Evolutionary conservation across 2,797 vertebrate genomes (phyloP), one percentile per base, ranked within the genome.

Genomic region (Natrix natrix): DNA sequence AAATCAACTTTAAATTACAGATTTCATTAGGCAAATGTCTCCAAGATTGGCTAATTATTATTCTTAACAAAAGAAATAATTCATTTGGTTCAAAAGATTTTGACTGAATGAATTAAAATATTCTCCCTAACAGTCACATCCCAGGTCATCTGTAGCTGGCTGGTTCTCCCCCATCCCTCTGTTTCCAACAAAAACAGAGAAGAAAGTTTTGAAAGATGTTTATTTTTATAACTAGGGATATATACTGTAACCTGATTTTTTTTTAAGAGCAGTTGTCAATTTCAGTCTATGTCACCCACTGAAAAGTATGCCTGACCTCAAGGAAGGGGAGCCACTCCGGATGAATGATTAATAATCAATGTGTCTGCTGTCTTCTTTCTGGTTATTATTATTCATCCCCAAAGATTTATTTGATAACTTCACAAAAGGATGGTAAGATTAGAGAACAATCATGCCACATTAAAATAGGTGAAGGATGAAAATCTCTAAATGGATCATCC

Each of bases 271-370:
- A 97, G 96, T 97, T 97, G 97, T 97, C 97, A 97, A 95, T 97
- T 97, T 96, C 92, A 95, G 94, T 97, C 93, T 96, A 94, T 97
- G 96, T 96, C 95, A 95, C 94, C 95, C 94, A 96, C 88, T 90
- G 93, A 95, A 95, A 95, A 97, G 97, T 97, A 94, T 97, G 94
- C 97, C 96, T 97, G 95, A 97, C 97, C 96, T 97, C 95, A 97
- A 97, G 94, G 96, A 95, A 95, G 94, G 95, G 97, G 95, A 97
- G 95, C 96, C 96, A 95, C 91, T 96, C 91, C 94, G 97, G 90
- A 97, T 96, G 96, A 97, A 97, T 97, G 96, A 97, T 97, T 97
- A 97, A 97, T 97, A 98, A 98, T 98, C 97, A 97, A 97, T 97
- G 97, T 94, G 97, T 96, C 97, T 97, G 96, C 96, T 95, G 96